Percentiles rank a stretch among this genome's conserved stretches.
phyloP scores from a whole-genome alignment of 2,888 invertebrate genomes.

The Adelphocoris suturalis region DNA sequence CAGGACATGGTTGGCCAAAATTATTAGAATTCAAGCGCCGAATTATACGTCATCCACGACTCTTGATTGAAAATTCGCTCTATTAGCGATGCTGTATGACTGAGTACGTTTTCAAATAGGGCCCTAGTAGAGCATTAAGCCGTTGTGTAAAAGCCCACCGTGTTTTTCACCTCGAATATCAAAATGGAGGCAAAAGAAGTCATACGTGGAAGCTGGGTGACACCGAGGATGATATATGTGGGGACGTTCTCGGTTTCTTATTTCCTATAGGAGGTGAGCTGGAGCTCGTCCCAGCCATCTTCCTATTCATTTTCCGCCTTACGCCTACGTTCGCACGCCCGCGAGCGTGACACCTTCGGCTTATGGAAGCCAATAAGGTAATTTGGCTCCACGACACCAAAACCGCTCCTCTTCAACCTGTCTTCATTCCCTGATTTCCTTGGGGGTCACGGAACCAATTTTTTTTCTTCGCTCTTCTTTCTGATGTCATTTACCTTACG shows the following conservation, averaged over 20 bases:
- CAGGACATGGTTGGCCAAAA: too few species aligned
- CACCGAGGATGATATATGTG: not conserved
- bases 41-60: too few species aligned
- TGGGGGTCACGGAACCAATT: conserved; percentile 34
- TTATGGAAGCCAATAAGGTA: conserved; percentile 13
- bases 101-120: too few species aligned
- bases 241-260: not conserved
- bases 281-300: not conserved
- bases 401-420: not conserved
- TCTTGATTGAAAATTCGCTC: too few species aligned
- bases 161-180: too few species aligned
- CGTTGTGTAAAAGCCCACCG: too few species aligned
- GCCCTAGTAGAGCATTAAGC: too few species aligned
- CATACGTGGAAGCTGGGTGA: not conserved
- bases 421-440: conserved; percentile 45
- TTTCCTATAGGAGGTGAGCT: not conserved
- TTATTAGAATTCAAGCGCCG: too few species aligned
- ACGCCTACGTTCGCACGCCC: not conserved
- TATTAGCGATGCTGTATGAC: too few species aligned
- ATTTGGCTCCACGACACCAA: not conserved
- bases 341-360: not conserved
- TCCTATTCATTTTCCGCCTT: conserved; percentile 1
- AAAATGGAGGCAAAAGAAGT: too few species aligned
- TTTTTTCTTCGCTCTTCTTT: not conserved
- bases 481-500: too few species aligned